Evolutionary conservation across 2,888 invertebrate species (phyloP).

Genomic region (Eumacrocentrus americanus): DNA sequence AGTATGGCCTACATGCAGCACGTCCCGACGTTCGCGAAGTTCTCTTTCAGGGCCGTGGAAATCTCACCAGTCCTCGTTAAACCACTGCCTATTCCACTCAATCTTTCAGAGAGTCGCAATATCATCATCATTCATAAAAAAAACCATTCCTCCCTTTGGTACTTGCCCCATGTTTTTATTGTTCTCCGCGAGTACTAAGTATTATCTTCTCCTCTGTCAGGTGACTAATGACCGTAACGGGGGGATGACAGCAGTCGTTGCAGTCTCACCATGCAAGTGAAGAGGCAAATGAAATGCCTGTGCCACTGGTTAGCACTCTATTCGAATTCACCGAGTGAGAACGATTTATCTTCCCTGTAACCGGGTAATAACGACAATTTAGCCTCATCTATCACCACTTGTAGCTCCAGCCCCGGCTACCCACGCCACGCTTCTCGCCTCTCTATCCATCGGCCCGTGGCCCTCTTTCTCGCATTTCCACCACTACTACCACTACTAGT

Average conservation of each 20-base stretch:
- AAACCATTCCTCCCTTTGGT: not conserved
- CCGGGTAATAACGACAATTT: conserved; percentile 54
- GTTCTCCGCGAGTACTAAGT: no score
- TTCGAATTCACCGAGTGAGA: conserved; percentile 22
- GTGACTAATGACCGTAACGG: no score
- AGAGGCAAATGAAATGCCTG: not conserved
- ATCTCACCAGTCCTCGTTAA: no score
- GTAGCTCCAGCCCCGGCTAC: conserved; percentile 55
- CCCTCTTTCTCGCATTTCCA: conserved; percentile 31
- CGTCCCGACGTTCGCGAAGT: not conserved
- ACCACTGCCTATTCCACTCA: not conserved
- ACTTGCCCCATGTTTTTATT: no score
- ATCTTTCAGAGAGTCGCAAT: no score
- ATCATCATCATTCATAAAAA: no score
- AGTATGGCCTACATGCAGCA: conserved; percentile 14
- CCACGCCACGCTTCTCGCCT: conserved; percentile 33
- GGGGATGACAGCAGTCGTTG: not conserved
- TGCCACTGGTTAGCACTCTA: conserved; percentile 1
- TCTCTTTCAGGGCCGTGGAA: not conserved
- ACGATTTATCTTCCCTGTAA: conserved; percentile 42
- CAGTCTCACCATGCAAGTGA: not conserved
- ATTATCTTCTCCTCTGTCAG: no score
- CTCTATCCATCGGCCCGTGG: conserved; percentile 8
- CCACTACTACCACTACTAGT: conserved; percentile 33
- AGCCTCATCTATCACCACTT: conserved; percentile 60